Percentiles rank a stretch among this genome's conserved stretches.
phyloP scores from a whole-genome alignment of 1,140 invertebrate genomes.

The Lamellibrachia luymesi region DNA sequence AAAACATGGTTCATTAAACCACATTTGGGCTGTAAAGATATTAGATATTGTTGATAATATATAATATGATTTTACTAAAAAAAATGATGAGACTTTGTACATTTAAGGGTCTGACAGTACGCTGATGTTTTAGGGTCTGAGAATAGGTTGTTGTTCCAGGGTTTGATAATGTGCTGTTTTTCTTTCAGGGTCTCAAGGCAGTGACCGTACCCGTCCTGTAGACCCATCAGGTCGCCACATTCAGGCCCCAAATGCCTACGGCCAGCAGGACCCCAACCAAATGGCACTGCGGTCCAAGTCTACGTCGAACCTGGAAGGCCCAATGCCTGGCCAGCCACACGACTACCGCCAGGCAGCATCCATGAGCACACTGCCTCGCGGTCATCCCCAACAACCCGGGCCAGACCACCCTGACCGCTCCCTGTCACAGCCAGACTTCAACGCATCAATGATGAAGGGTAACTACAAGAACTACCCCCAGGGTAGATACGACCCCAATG shows the following conservation, averaged over 20 bases:
- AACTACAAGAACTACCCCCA: constrained; percentile 14
- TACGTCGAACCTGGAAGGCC: constrained; percentile 22
- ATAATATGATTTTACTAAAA: no score
- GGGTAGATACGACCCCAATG: background rate
- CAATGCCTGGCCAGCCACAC: background rate
- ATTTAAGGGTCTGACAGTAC: no score
- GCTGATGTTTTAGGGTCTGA: background rate
- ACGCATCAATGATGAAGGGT: background rate
- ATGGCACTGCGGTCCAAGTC: constrained; percentile 21
- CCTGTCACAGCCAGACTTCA: constrained; percentile 8
- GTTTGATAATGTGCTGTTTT: background rate
- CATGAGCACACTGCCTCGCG: constrained; percentile 38
- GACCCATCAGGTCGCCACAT: background rate
- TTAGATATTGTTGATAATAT: no score
- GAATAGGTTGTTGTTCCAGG: background rate
- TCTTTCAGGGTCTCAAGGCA: background rate
- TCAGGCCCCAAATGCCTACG: background rate
- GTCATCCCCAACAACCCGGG: constrained; percentile 22
- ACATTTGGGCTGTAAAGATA: no score
- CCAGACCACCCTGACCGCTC: constrained; percentile 17
- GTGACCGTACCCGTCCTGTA: background rate
- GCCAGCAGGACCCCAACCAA: constrained; percentile 14
- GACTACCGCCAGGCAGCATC: constrained; percentile 28
- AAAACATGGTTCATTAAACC: no score
- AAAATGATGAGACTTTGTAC: no score